Conservation (phyloP, 1,140 invertebrate genomes). For the Ericerus pela region DNA sequence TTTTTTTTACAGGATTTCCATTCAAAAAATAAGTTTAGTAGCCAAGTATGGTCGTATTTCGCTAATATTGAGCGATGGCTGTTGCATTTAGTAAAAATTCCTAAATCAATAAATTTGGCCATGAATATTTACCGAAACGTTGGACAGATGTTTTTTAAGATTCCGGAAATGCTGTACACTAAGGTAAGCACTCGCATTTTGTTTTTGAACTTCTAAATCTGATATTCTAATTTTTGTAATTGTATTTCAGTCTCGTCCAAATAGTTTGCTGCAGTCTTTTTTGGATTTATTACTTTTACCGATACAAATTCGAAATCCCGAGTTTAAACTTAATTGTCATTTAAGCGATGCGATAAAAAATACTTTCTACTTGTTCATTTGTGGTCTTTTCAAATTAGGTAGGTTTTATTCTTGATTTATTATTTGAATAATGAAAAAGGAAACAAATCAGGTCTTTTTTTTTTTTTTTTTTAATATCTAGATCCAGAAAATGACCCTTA, state of each 20-base stretch:
- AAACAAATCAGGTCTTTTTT: too few relatives aligned
- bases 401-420: slow-evolving; percentile 3
- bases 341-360: slow-evolving; percentile 13
- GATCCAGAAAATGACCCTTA: slow-evolving; percentile 16
- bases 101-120: not conserved
- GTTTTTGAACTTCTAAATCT: too few relatives aligned
- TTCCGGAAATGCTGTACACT: not conserved
- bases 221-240: too few relatives aligned
- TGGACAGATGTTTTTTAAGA: not conserved
- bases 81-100: not conserved
- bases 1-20: not conserved
- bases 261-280: slow-evolving; percentile 18
- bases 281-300: slow-evolving; percentile 19
- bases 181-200: not conserved
- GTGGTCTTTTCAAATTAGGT: slow-evolving; percentile 19
- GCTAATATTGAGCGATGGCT: slow-evolving; percentile 2
- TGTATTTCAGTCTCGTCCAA: slow-evolving; percentile 19
- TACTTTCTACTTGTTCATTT: slow-evolving; percentile 17
- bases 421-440: not conserved
- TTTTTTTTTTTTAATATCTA: too few relatives aligned
- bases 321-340: slow-evolving; percentile 13
- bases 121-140: not conserved
- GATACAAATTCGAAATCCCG: slow-evolving; percentile 17
- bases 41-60: not conserved
- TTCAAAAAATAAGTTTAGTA: not conserved